phyloP scores from a whole-genome alignment of 2,888 invertebrate species.

The Drosophila histrio region DNA sequence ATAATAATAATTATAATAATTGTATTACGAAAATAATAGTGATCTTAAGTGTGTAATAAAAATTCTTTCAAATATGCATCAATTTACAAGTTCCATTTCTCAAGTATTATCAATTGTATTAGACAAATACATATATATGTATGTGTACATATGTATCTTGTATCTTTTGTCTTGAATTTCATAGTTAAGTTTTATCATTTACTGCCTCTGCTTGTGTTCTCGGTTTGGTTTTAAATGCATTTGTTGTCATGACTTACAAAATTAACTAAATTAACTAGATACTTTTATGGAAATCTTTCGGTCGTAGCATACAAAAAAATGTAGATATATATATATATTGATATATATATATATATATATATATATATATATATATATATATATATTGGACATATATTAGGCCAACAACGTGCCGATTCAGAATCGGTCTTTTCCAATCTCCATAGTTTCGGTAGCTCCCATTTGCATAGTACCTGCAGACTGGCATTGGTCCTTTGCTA shows the following conservation, averaged over 20 bases:
- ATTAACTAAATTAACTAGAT: conserved; percentile 51
- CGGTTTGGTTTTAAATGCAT: conserved; percentile 79
- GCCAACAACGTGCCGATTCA: conserved; percentile 58
- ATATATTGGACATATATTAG: conserved; percentile 65
- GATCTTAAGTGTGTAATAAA: conserved; percentile 64
- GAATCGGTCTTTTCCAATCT: conserved; percentile 23
- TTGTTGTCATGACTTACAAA: conserved; percentile 80
- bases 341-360: conserved; percentile 3
- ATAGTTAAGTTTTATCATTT: conserved; percentile 43
- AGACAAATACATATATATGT: conserved; percentile 24
- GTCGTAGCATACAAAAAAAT: conserved; percentile 38
- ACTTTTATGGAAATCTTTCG: conserved; percentile 40
- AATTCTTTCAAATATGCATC: conserved; percentile 66
- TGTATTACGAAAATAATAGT: conserved; percentile 73
- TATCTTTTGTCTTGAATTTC: conserved; percentile 39
- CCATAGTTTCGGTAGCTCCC: conserved; percentile 14
- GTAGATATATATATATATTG: neutral
- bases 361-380: conserved; percentile 17
- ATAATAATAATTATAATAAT: conserved; percentile 61
- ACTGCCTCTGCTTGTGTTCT: conserved; percentile 57
- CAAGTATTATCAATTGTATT: conserved; percentile 44
- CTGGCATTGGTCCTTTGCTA: conserved; percentile 73
- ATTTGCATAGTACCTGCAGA: conserved; percentile 42
- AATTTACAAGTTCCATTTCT: conserved; percentile 55
- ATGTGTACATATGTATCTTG: conserved; percentile 27